Conservation (phyloP, 2,113 vertebrate genomes). For the Podiceps cristatus region DNA sequence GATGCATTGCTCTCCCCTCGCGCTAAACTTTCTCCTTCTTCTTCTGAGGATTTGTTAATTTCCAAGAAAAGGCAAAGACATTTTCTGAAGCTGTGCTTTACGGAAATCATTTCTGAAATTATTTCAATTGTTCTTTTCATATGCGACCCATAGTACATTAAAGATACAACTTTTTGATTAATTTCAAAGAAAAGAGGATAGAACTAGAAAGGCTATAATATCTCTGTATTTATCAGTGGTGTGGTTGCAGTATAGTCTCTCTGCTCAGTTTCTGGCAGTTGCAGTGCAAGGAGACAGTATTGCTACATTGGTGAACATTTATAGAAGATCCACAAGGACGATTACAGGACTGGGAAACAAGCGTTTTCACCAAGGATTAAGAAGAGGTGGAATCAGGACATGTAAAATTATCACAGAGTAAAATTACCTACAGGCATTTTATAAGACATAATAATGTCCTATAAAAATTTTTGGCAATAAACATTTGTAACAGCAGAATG, state of each 20-base stretch:
- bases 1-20: not conserved
- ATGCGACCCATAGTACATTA: rapidly evolving
- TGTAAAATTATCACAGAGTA: not conserved
- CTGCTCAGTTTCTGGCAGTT: not conserved
- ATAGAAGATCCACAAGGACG: not conserved
- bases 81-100: not conserved
- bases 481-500: not conserved
- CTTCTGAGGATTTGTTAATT: not conserved
- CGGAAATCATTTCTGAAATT: not conserved
- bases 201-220: not conserved
- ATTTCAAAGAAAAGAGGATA: not conserved
- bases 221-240: not conserved
- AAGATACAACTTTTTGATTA: not conserved
- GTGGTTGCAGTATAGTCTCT: not conserved
- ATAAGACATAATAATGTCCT: not conserved
- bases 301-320: not conserved
- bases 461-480: not conserved
- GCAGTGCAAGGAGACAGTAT: not conserved
- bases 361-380: not conserved
- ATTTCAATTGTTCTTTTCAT: not conserved
- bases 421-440: not conserved
- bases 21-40: not conserved
- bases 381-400: not conserved
- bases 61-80: not conserved
- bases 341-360: not conserved